Base-by-base conservation (phyloP, 2,888 invertebrate genomes). In the Epirrhoe tristata region DNA sequence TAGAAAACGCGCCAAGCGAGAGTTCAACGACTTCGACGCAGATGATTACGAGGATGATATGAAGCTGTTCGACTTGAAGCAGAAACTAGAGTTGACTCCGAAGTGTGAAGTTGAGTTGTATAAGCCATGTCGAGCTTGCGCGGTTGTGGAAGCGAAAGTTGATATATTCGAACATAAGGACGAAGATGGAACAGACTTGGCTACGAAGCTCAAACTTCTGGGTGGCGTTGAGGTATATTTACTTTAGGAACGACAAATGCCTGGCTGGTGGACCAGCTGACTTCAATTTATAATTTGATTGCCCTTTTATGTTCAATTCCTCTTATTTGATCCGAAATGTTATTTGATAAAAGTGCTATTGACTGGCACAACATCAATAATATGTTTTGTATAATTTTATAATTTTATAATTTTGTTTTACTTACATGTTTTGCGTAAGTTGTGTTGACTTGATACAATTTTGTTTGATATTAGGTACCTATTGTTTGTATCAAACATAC, bases 21-120 rank as follows among this genome's bases (percentile, higher is more conserved):
- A 78, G 14, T 63, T 66, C 0, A 71, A 67, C 3, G 67, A 74
- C 10, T 75, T 74, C 24, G 77, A 81, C 24, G 80, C 78, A 31
- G 87, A 88, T 12, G 90, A 91, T 59, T 82, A 72, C 7, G 93
- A 92, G 48, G 93, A 93, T 61, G 91, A 93, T 59, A 87, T 93
- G 74, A 93, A 91, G 63, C 73, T 92, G 48, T 80, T 87, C 17
- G 93, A 93, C 31, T 70, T 93, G 56, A 92, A 92, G 63, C 86
- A 89, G 73, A 85, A 79, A 67, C 56, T 89, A 62, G 76, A 81
- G 17, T 50, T 79, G 34, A 87, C 84, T 69, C 87, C 87, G 0
- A 89, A 89, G 67, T 71, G 63, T 17, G 88, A 89, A n/a, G 24
- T 73, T 5, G 69, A 78, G 8, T 46, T 53, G n/a, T 81, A 77